Evolutionary conservation across 2,888 invertebrate genomes (phyloP).

Genomic region (Volucella bombylans): DNA sequence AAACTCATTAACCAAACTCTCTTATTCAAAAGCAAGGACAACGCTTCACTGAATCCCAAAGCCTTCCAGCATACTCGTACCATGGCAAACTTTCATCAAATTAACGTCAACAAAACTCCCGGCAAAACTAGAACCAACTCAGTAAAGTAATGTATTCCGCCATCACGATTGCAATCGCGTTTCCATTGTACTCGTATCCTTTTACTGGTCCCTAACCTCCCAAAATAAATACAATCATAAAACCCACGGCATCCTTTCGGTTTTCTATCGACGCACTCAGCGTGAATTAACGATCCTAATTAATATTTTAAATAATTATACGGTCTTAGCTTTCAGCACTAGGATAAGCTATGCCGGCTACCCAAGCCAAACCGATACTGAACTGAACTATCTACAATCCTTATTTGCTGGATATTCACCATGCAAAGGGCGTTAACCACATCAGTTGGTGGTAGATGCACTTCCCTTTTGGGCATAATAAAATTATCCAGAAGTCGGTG

Average conservation of each 20-base stretch:
- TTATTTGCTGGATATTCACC: background rate
- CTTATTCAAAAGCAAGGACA: too few relatives aligned
- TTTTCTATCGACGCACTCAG: slow-evolving; percentile 33
- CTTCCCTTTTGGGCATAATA: slow-evolving; percentile 60
- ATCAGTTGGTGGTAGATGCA: slow-evolving; percentile 33
- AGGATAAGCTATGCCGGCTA: too few relatives aligned
- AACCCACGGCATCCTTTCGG: slow-evolving; percentile 29
- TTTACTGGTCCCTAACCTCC: background rate
- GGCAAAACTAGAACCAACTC: background rate
- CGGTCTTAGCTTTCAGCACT: slow-evolving; percentile 22
- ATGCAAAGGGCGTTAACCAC: background rate
- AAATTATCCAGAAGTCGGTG: slow-evolving; percentile 68
- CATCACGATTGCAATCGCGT: too few relatives aligned
- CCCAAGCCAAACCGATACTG: too few relatives aligned
- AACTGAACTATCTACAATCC: too few relatives aligned
- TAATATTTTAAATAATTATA: slow-evolving; percentile 68
- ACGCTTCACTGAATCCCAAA: too few relatives aligned
- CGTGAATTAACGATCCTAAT: slow-evolving; percentile 59
- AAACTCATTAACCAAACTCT: too few relatives aligned
- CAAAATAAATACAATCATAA: slow-evolving; percentile 4
- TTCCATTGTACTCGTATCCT: background rate
- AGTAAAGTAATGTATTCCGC: too few relatives aligned
- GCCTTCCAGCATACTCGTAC: too few relatives aligned
- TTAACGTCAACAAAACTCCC: too few relatives aligned
- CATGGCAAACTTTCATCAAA: too few relatives aligned